Base-by-base conservation (phyloP, 2,797 vertebrate genomes). In the Sebastes miniatus region DNA sequence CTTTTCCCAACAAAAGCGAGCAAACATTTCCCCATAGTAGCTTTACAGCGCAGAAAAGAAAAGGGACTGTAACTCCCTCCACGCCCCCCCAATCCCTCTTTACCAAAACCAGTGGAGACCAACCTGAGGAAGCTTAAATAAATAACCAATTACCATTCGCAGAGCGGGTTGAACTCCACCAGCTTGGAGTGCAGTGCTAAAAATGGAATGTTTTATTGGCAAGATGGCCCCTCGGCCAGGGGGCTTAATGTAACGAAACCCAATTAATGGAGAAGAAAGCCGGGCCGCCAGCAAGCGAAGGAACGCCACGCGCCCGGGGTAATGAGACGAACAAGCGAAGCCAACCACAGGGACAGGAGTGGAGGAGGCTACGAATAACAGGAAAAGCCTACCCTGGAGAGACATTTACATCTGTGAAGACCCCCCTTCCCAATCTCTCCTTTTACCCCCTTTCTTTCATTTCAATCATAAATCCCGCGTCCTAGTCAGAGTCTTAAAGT, bases 161-260 rank as follows among this genome's bases (percentile, higher is more conserved):
- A 79, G 87, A 90, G 90, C 83, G 50, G 90, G 86, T 89, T 90
- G 87, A 93, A 92, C 91, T 83, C 91, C 82, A 86, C 68, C 85
- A 87, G 91, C 93, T 93, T 85, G 36, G 57, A 93, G 91, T 80
- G 77, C 81, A 79, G 86, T 34, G 90, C 92, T 95, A 94, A 95
- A 95, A 95, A 95, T 91, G 89, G 93, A 94, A 94, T 90, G 91
- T 88, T 93, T 95, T 93, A 94, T 94, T 94, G 93, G 93, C 90
- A 94, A 92, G 88, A 92, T 80, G 95, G 95, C 92, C 93, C 93
- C 92, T 93, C 94, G 93, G 95, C 95, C 95, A 93, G 92, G 91
- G 3, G 95, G 96, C 94, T 96, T 95, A 95, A 95, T 95, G 95
- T 96, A 95, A 96, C 95, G 89, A 95, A 96, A 96, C 95, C 95